A percentile compares a stretch with the other conserved stretches of the same genome.
Conservation (phyloP, 2,888 invertebrate genomes). For the Colostygia pectinataria region DNA sequence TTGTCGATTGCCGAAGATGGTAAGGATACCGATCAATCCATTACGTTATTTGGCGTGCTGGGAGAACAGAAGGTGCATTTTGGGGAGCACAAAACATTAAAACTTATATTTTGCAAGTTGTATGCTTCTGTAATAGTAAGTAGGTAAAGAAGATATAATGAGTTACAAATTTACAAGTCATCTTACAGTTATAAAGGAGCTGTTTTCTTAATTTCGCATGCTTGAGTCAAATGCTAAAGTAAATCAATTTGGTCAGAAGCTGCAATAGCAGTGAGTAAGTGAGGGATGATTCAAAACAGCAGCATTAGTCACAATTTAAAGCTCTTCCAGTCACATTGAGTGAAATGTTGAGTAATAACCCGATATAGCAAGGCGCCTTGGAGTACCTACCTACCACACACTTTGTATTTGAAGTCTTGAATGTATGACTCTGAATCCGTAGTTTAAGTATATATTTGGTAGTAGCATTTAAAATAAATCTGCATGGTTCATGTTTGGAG, state of each 20-base stretch:
- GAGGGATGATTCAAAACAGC: conserved; percentile 21
- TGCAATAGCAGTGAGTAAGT: conserved; percentile 8
- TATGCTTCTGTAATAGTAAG: neutral
- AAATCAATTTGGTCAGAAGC: conserved; percentile 13
- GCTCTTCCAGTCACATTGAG: conserved; percentile 25
- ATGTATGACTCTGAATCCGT: too few relatives aligned
- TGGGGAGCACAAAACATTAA: neutral
- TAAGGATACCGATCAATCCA: conserved; percentile 34
- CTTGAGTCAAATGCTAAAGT: conserved; percentile 12
- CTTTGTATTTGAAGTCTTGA: too few relatives aligned
- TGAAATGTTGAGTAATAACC: conserved; percentile 66
- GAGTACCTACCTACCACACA: conserved; percentile 30
- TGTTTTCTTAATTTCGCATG: neutral
- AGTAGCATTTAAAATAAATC: too few relatives aligned
- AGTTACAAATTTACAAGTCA: neutral
- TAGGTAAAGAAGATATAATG: neutral
- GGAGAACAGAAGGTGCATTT: neutral
- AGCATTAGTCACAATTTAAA: conserved; percentile 28
- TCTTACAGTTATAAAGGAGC: neutral
- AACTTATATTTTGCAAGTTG: neutral
- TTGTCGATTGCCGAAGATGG: conserved; percentile 41
- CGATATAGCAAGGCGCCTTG: conserved; percentile 59
- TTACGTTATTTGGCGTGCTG: conserved; percentile 1
- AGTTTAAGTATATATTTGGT: too few relatives aligned
- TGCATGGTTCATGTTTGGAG: too few relatives aligned